Base-by-base conservation (phyloP, 2,797 vertebrate genomes). In the Enteromius radiatus region DNA sequence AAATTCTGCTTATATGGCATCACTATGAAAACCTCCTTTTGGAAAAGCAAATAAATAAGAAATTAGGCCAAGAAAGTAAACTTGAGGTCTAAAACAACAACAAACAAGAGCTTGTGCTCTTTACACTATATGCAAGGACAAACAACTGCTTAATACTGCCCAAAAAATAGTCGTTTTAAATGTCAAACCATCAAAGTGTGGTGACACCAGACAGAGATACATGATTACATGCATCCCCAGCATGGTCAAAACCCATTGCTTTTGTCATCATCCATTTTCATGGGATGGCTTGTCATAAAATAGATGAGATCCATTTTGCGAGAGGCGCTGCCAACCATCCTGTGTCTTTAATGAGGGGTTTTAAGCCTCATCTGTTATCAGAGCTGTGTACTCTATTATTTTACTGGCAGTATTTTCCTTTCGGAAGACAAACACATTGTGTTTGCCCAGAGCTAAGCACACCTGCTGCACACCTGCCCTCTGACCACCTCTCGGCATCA, bases 401-500 rank as follows among this genome's bases (percentile, higher is more conserved):
- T 87, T 91, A 92, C 93, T 89, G 90, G 76, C 82, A 84, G 90
- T 91, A 90, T 94, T 94, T 93, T 91, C 90, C 85, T 89, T 88
- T 88, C 90, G 87, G 89, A 93, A 92, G 92, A 94, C 94, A 95
- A 95, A 95, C 94, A 95, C 87, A 65, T 86, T 45, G 80, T 97
- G 95, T 97, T 97, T 96, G 93, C 93, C 87, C 90, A 96, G 90
- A 92, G 93, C 93, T 91, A 90, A 90, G 88, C 93, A 92, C 96
- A 96, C 95, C 96, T 96, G 95, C 93, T 92, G 89, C 92, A 93
- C 96, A 96, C 95, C 96, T 96, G 96, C 91, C 92, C 83, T 80
- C 84, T 23, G 88, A 75, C 82, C 88, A 87, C 83, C 90, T 81
- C 89, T 64, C 85, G 15, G 84, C 78, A 87, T 80, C 41, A 84